A percentile compares a stretch with the other conserved stretches of the same genome.
These are phyloP conservation scores for Metridium senile DNA, from an alignment of 92 coral and sea anemone species.

Conservation along the genomic window DNA sequence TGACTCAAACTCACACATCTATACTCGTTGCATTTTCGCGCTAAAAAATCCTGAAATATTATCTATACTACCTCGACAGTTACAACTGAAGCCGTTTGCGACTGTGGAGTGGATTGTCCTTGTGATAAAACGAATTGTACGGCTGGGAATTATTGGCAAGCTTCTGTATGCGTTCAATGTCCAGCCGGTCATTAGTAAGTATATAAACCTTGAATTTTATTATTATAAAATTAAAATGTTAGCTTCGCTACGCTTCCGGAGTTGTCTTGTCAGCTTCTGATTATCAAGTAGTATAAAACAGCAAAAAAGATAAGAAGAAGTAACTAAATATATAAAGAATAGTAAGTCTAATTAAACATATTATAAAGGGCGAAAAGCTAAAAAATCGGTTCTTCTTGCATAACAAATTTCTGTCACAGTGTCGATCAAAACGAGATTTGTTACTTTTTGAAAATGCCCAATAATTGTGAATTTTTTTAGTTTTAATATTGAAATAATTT, in stretches of 20 bases:
- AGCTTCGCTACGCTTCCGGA: not conserved
- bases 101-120: slow-evolving; percentile 89
- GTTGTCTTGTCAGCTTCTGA: not conserved
- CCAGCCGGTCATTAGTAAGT: slow-evolving; percentile 97
- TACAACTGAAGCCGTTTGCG: slow-evolving; percentile 62
- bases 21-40: slow-evolving; percentile 12
- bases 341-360: not conserved
- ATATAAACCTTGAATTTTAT: not conserved
- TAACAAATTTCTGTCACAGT: not conserved
- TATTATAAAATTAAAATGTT: not conserved
- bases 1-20: not conserved
- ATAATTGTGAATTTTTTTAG: too few relatives aligned
- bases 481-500: too few relatives aligned
- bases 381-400: not conserved
- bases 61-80: slow-evolving; percentile 32
- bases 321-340: too few relatives aligned
- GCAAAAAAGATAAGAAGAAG: too few relatives aligned
- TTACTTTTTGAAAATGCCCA: too few relatives aligned
- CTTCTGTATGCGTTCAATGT: slow-evolving; percentile 81
- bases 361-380: not conserved
- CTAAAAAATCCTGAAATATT: not conserved
- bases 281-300: not conserved
- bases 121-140: slow-evolving; percentile 83
- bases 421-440: too few relatives aligned
- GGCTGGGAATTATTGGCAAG: slow-evolving; percentile 86